Conservation (phyloP, 35 echinoderm and acorn worm species). For the Apostichopus parvimensis region DNA sequence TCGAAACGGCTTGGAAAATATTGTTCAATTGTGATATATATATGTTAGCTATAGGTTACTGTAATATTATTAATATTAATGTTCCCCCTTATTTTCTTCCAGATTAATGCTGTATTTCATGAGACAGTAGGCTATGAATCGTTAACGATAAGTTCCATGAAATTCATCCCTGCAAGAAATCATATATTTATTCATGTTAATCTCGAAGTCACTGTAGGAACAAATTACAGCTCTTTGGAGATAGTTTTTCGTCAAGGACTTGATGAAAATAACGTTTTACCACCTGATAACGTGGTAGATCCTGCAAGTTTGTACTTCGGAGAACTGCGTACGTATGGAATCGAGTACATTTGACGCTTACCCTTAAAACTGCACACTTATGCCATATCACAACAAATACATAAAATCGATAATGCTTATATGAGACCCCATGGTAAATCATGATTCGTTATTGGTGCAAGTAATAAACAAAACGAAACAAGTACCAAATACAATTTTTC, state of each 20-base stretch:
- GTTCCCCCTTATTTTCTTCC: background rate
- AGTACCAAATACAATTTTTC: too few species aligned
- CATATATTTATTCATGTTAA: background rate
- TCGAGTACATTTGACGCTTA: too few species aligned
- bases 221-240: background rate
- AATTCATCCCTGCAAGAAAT: background rate
- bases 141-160: slow-evolving; percentile 6
- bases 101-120: background rate
- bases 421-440: too few species aligned
- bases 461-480: too few species aligned
- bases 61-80: too few species aligned
- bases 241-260: background rate
- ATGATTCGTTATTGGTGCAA: too few species aligned
- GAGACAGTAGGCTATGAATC: background rate
- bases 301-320: background rate
- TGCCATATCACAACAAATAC: too few species aligned
- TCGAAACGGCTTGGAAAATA: too few species aligned
- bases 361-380: too few species aligned
- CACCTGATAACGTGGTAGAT: background rate
- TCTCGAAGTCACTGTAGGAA: background rate
- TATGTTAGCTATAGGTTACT: too few species aligned
- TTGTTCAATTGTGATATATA: too few species aligned
- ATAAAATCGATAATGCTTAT: too few species aligned
- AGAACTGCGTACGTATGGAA: background rate
- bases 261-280: background rate